Conservation (phyloP, 2,888 invertebrate species). For the Pristionchus arcanus region DNA sequence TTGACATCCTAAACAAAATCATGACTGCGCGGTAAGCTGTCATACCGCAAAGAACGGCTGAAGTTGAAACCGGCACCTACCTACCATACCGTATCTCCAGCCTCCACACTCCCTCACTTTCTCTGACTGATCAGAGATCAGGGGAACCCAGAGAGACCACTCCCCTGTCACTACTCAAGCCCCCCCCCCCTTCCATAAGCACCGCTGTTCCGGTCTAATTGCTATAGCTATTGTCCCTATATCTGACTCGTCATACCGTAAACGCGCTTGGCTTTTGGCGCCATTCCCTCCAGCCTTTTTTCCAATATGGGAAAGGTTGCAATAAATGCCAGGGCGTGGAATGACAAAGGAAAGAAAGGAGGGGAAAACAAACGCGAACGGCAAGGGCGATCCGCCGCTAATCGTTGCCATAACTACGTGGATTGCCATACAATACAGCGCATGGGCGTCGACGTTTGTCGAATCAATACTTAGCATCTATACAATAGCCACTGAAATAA, state of each 20-base stretch:
- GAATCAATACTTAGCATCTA: too few species aligned
- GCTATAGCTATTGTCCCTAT: background rate
- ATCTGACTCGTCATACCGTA: slow-evolving; percentile 8
- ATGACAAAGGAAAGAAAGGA: background rate
- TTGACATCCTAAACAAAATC: too few species aligned
- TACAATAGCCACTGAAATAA: too few species aligned
- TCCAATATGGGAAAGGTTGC: background rate
- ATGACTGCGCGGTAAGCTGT: too few species aligned
- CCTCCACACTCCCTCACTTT: background rate
- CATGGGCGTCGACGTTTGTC: too few species aligned
- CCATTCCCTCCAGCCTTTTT: background rate
- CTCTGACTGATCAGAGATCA: background rate
- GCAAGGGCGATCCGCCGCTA: background rate
- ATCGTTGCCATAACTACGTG: slow-evolving; percentile 13
- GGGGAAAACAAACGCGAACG: background rate
- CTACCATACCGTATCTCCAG: background rate
- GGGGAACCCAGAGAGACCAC: background rate
- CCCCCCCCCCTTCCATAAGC: background rate
- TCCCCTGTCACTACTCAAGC: slow-evolving; percentile 5
- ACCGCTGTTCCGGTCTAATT: slow-evolving; percentile 40
- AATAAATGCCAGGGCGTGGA: background rate
- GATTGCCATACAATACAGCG: background rate
- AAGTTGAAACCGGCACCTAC: too few species aligned
- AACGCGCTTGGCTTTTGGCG: background rate
- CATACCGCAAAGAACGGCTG: too few species aligned